Evolutionary conservation across 2,888 invertebrate species (phyloP).

Genomic region (Glyphotaelius pellucidus): DNA sequence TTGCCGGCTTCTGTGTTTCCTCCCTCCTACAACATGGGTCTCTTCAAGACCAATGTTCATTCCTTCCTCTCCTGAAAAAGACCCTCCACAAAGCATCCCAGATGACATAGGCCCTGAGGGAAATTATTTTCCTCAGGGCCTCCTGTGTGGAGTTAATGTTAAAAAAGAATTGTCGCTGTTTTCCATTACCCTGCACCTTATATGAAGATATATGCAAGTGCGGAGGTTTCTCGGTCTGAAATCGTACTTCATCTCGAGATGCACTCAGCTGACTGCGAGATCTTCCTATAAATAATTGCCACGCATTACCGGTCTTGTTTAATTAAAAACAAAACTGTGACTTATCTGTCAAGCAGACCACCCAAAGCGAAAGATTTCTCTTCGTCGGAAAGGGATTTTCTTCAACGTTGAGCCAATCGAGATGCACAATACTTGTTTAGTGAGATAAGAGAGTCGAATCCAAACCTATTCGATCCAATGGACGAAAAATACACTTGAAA

Average conservation of each 20-base stretch:
- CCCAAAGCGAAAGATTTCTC: conserved; percentile 9
- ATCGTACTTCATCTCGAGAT: neutral
- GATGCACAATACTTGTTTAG: neutral
- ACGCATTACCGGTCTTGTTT: conserved; percentile 3
- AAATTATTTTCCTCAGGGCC: no score
- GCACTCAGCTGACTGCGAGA: neutral
- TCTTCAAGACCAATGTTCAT: no score
- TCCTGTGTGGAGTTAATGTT: no score
- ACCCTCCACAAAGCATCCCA: no score
- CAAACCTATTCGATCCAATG: neutral
- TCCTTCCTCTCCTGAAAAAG: no score
- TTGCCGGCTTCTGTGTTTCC: no score
- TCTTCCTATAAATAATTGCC: conserved; percentile 23
- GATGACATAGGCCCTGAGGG: no score
- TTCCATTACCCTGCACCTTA: neutral
- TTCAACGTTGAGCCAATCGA: neutral
- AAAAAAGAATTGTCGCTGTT: no score
- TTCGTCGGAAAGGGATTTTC: neutral
- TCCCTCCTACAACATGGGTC: no score
- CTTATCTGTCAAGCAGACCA: neutral
- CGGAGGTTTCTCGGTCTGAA: neutral
- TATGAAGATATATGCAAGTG: neutral
- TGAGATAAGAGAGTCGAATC: neutral
- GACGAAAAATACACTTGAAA: neutral
- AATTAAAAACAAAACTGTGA: conserved; percentile 8